phyloP scores from a whole-genome alignment of 2,797 vertebrate species.

The Myotis daubentonii region DNA sequence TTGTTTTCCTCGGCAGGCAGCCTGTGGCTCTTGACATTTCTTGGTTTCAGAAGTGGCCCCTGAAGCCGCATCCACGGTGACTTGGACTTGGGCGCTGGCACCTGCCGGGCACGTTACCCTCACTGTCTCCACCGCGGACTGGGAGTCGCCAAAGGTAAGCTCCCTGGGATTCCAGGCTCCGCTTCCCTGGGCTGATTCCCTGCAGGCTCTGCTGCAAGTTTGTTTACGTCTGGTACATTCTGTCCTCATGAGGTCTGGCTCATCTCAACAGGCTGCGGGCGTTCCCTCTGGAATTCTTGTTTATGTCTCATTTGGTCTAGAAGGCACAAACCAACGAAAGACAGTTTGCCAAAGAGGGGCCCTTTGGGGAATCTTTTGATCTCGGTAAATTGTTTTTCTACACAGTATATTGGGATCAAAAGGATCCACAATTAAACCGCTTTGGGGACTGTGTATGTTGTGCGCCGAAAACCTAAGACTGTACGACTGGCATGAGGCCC shows the following conservation, averaged over 20 bases:
- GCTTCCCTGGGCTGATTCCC: fast-evolving
- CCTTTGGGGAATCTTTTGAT: background rate
- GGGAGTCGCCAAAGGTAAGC: background rate
- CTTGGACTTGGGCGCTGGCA: background rate
- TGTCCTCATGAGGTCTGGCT: background rate
- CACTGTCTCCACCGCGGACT: fast-evolving
- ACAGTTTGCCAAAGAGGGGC: background rate
- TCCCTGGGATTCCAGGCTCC: background rate
- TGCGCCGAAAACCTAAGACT: background rate
- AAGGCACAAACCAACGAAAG: background rate
- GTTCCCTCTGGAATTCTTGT: background rate
- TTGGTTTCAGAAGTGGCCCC: background rate
- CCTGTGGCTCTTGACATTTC: background rate
- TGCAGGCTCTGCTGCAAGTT: too few species aligned
- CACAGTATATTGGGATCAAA: background rate
- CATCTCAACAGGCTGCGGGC: too few species aligned
- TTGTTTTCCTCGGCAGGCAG: background rate
- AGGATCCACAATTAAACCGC: background rate
- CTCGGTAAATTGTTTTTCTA: background rate
- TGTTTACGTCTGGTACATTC: background rate
- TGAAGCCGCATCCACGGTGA: background rate
- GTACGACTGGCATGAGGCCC: background rate
- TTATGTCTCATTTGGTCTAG: background rate
- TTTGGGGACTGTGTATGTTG: background rate
- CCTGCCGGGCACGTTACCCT: too few species aligned